Percentiles rank a stretch among this genome's conserved stretches.
These are phyloP conservation scores for Octonoba sinensis DNA, from an alignment of 2,888 invertebrate species.

Conservation along the genomic window DNA sequence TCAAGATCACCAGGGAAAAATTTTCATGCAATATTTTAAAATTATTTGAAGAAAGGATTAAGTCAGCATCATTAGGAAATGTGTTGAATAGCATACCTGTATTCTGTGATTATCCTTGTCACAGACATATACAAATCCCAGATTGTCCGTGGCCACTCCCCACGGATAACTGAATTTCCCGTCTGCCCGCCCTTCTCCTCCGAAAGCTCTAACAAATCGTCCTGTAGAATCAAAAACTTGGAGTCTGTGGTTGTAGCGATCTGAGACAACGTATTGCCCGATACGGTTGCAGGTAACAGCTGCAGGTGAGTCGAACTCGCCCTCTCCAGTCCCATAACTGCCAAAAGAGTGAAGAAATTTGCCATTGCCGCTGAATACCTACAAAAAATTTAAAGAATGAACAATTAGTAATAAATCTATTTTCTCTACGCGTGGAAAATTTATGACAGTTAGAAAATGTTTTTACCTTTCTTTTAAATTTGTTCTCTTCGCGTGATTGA, in stretches of 20 bases:
- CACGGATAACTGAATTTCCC: conserved; percentile 99
- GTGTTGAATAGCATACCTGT: conserved; percentile 79
- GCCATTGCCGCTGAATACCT: conserved; percentile 89
- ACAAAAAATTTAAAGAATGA: neutral
- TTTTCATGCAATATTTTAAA: no score
- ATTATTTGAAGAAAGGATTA: no score
- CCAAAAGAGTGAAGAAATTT: conserved; percentile 95
- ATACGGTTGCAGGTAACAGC: conserved; percentile 96
- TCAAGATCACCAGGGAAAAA: no score
- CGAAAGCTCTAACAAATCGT: conserved; percentile 91
- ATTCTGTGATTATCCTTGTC: conserved; percentile 99
- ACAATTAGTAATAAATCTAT: no score
- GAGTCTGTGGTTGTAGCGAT: conserved; percentile 93
- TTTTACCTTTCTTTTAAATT: no score
- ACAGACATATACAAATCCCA: conserved; percentile 98
- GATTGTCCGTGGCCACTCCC: conserved; percentile 97
- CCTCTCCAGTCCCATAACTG: conserved; percentile 93
- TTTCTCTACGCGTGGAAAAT: no score
- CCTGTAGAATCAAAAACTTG: conserved; percentile 92
- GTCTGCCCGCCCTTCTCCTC: conserved; percentile 93
- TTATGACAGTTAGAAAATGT: no score
- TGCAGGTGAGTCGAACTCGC: conserved; percentile 97
- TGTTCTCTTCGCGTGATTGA: no score
- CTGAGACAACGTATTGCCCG: conserved; percentile 96
- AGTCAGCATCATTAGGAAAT: no score